Percentiles rank a stretch among this genome's conserved stretches.
Evolutionary conservation across 2,113 vertebrate species (phyloP).

Genomic region (Strix uralensis): DNA sequence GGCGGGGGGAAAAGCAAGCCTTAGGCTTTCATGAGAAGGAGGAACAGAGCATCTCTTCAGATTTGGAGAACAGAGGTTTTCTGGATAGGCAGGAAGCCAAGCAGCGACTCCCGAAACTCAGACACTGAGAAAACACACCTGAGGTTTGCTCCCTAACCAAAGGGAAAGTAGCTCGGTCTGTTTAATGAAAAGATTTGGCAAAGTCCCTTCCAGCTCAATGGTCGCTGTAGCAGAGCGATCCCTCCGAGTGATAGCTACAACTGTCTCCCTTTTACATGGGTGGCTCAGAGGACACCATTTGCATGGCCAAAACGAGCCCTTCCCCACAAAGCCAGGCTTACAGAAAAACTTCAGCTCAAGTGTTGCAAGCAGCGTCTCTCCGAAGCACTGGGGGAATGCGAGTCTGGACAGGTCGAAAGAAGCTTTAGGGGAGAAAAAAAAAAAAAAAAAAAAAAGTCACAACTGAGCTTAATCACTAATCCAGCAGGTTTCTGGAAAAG

Average conservation of each 20-base stretch:
- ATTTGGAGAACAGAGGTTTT: not conserved
- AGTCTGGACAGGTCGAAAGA: slow-evolving; percentile 73
- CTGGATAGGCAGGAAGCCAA: slow-evolving; percentile 14
- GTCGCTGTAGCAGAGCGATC: not conserved
- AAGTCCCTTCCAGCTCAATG: not conserved
- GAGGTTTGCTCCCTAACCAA: not conserved
- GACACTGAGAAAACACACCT: not conserved
- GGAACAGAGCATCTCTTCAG: slow-evolving; percentile 33
- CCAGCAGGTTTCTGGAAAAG: slow-evolving; percentile 70
- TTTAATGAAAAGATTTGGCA: not conserved
- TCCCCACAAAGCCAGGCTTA: not conserved
- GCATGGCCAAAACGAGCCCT: not conserved
- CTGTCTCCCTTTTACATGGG: not conserved
- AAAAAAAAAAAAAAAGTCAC: not conserved
- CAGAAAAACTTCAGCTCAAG: slow-evolving; percentile 4
- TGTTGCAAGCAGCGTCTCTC: not conserved
- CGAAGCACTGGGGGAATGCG: slow-evolving; percentile 33
- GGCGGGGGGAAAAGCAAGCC: not conserved
- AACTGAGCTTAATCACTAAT: slow-evolving; percentile 75
- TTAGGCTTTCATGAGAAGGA: not conserved
- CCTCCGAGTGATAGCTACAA: not conserved
- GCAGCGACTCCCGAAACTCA: slow-evolving; percentile 29
- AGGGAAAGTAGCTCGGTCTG: not conserved
- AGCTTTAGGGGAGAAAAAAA: not conserved
- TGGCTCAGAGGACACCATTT: not conserved